Base-by-base conservation (phyloP, 2,888 invertebrate genomes). In the Mimumesa dahlbomi region DNA sequence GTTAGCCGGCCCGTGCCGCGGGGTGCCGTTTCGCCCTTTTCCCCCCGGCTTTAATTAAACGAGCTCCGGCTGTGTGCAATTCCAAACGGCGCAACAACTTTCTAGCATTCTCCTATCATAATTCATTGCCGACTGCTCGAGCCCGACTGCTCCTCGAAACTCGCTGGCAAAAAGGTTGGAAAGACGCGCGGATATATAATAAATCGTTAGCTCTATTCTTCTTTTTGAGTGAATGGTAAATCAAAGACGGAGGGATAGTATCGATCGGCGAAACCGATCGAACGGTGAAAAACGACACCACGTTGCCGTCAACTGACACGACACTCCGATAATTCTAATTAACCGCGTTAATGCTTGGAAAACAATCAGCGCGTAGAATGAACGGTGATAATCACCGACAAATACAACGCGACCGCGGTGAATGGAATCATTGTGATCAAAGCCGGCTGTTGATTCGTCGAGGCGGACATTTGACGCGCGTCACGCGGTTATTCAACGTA, bases 21-120 rank as follows among this genome's bases (percentile, higher is more conserved):
- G 29, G 29, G 29, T n/a, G n/a, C n/a, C n/a, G n/a, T n/a, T n/a
- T n/a, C n/a, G n/a, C n/a, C n/a, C 4, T 53, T 57, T 64, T 59
- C 46, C 40, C 48, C 16, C 29, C 3, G 11, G 48, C n/a, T 71
- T 77, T 78, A 78, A 79, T 79, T 70, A 66, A 75, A 75, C 31
- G 64, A 38, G 19, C 36, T 34, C 34, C n/a, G 25, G 3, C n/a
- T n/a, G 34, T 34, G 34, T 34, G n/a, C 34, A 7, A 34, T 34
- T 34, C n/a, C 34, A 34, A 34, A 34, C 34, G 34, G 3, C n/a
- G 34, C 34, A 34, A 3, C 34, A 34, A 34, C 4, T 34, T 34
- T 34, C n/a, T 34, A 2, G 3, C n/a, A 4, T 34, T 9, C 1
- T 3, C 4, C 11, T 7, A 34, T 9, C 2, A 34, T 34, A 34